Base-by-base conservation (phyloP, 2,888 invertebrate species). In the Sturmia bella region DNA sequence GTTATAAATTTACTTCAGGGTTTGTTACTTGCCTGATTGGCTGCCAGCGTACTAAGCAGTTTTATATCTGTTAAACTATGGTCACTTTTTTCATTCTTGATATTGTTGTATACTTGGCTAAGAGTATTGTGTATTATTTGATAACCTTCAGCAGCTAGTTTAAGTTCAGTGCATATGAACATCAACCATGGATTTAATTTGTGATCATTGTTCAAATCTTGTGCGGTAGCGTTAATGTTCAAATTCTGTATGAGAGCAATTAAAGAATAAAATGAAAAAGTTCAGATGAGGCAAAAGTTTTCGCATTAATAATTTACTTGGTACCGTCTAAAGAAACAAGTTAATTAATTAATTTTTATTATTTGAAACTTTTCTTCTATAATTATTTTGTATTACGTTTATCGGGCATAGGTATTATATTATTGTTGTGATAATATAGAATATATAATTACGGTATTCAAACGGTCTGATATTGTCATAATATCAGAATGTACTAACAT, bases 61-160 rank as follows among this genome's bases (percentile, higher is more conserved):
- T 76, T 2, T 17, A 17, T 12, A 4, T 37, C 52, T 68, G 89
- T 89, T 85, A 87, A 86, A 85, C 90, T 90, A 50, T 89, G 89
- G 0, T 87, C 73, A 37, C 45, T 79, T 27, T 52, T 84, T 7
- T 84, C 69, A 37, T 88, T 88, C 84, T 87, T 89, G 1, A 87
- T 84, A 80, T 85, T 86, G 39, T 80, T 87, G 84, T 87, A 90
- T 39, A 87, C 85, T 61, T 88, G 86, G 0, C 88, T 87, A 1
- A 91, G 81, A 2, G 89, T 87, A 17, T 84, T 86, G 84, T 91
- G 91, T 21, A 91, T 90, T 56, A 87, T 86, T 80, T 86, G 85
- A 61, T 87, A 90, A 0, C 91, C 85, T 39, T 85, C 83, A 0
- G 85, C 88, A 15, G 87, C 90, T 32, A 88, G 77, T 69, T 87